Percentiles rank a stretch among this genome's conserved stretches.
phyloP scores from a whole-genome alignment of 2,888 invertebrate genomes.

The Flexamia atlantica region DNA sequence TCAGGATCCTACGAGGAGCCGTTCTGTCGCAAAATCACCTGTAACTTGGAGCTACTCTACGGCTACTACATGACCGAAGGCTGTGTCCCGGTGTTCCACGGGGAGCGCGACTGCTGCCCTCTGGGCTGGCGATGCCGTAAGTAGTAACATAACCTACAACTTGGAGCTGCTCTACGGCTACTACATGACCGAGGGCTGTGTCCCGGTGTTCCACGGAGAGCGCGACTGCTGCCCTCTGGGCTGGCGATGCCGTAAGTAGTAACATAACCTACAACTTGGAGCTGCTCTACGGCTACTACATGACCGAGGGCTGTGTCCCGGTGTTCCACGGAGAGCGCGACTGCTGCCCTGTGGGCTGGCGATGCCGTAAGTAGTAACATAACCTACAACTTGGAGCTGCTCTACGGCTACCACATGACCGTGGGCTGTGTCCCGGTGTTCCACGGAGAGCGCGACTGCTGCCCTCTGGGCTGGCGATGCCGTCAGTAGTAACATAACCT shows the following conservation, averaged over 20 bases:
- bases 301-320: too few relatives aligned
- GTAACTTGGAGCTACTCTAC: conserved; percentile 66
- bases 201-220: conserved; percentile 68
- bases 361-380: too few relatives aligned
- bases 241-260: conserved; percentile 47
- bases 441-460: too few relatives aligned
- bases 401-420: too few relatives aligned
- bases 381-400: too few relatives aligned
- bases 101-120: conserved; percentile 35
- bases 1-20: conserved; percentile 66
- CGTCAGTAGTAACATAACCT: too few relatives aligned
- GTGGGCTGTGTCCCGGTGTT: too few relatives aligned
- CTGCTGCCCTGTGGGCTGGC: too few relatives aligned
- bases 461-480: too few relatives aligned
- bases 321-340: too few relatives aligned
- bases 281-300: too few relatives aligned
- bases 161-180: conserved; percentile 65
- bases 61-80: conserved; percentile 66
- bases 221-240: conserved; percentile 32
- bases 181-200: conserved; percentile 68
- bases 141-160: conserved; percentile 64
- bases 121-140: conserved; percentile 36
- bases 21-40: conserved; percentile 65
- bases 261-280: too few relatives aligned
- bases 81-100: conserved; percentile 69